phyloP scores from a whole-genome alignment of 30 jellyfish, hydroid and myxozoan genomes.

The Turritopsis rubra region DNA sequence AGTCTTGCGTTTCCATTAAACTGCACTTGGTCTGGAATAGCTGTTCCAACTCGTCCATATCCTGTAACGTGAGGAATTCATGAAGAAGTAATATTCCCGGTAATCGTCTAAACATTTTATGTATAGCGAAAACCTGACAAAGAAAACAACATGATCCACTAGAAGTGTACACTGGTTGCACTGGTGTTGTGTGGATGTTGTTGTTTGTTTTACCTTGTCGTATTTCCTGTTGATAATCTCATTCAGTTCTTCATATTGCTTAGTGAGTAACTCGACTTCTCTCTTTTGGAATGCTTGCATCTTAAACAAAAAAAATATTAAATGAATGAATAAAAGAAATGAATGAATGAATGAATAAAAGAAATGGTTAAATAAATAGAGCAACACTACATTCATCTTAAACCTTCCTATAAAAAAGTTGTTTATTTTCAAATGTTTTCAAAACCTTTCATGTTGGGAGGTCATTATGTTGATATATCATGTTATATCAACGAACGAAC shows the following conservation, averaged over 20 bases:
- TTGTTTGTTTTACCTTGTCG: not conserved
- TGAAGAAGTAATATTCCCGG: not conserved
- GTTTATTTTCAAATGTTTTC: no score
- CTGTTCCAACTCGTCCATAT: conserved; percentile 7
- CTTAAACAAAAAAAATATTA: conserved; percentile 13
- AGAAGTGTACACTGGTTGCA: no score
- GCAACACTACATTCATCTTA: no score
- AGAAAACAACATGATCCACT: no score
- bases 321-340: not conserved
- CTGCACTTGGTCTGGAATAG: not conserved
- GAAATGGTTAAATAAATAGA: no score
- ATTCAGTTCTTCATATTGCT: conserved; percentile 49
- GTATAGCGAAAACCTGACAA: no score
- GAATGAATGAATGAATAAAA: not conserved
- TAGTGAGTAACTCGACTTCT: conserved; percentile 38
- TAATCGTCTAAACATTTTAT: no score
- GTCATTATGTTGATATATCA: no score
- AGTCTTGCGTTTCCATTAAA: conserved; percentile 11
- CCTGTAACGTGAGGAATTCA: not conserved
- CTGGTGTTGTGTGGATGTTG: no score
- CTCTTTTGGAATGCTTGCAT: conserved; percentile 68
- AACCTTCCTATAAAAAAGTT: no score
- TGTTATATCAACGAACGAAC: not conserved
- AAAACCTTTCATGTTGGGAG: no score
- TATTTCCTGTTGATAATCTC: not conserved